These are phyloP conservation scores for Drosophila ustulata DNA, from an alignment of 2,888 invertebrate genomes.

Conservation along the genomic window DNA sequence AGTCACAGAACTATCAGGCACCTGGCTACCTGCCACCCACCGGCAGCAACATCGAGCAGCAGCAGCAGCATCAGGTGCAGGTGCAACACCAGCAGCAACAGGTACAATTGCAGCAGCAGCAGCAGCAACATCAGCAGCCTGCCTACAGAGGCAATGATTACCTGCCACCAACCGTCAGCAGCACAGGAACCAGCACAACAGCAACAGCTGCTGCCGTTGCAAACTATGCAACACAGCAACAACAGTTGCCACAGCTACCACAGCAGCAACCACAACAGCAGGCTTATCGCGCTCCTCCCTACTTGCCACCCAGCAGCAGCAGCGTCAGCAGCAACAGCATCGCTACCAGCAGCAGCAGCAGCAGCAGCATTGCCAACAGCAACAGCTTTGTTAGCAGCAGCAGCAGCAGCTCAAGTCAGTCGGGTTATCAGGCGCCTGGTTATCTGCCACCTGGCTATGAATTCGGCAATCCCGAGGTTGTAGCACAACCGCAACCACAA, in stretches of 20 bases:
- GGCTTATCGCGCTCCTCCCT: slow-evolving; percentile 39
- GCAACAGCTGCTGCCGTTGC: slow-evolving; percentile 12
- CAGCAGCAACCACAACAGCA: slow-evolving; percentile 15
- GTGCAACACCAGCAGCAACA: slow-evolving; percentile 26
- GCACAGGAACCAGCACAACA: slow-evolving; percentile 20
- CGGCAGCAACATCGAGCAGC: slow-evolving; percentile 13
- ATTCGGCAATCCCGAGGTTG: slow-evolving; percentile 29
- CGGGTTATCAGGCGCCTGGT: slow-evolving; percentile 40
- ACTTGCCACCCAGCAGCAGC: slow-evolving; percentile 28
- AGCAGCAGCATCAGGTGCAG: slow-evolving; percentile 12
- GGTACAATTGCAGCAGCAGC: slow-evolving; percentile 23
- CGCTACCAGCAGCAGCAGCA: slow-evolving; percentile 3
- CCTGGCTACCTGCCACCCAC: slow-evolving; percentile 50
- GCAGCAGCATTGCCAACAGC: slow-evolving; percentile 20
- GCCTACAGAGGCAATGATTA: slow-evolving; percentile 53
- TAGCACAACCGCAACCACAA: slow-evolving; percentile 15
- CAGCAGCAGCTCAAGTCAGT: slow-evolving; percentile 21
- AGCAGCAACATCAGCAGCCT: slow-evolving; percentile 29
- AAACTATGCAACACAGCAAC: slow-evolving; percentile 15
- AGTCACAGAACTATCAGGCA: slow-evolving; percentile 43
- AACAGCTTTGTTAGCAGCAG: slow-evolving; percentile 18
- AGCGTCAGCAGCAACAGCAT: slow-evolving; percentile 6
- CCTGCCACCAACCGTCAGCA: slow-evolving; percentile 43
- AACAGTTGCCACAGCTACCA: slow-evolving; percentile 15
- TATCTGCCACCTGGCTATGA: slow-evolving; percentile 57